Conservation (phyloP, 2,797 vertebrate genomes). For the Rachycentron canadum region DNA sequence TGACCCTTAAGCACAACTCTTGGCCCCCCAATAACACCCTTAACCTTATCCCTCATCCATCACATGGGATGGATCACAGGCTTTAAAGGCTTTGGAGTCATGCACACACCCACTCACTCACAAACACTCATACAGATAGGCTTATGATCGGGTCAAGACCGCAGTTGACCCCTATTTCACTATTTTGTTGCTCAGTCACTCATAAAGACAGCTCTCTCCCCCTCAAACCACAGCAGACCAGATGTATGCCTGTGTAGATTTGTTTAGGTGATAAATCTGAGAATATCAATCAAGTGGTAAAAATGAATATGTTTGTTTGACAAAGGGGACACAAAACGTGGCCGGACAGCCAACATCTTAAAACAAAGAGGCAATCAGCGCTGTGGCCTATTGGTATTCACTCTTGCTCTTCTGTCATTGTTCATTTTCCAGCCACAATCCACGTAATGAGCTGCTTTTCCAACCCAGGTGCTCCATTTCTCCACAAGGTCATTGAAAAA, state of each 20-base stretch:
- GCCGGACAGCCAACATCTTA: slow-evolving; percentile 64
- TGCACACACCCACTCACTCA: slow-evolving; percentile 62
- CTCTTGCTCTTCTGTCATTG: slow-evolving; percentile 70
- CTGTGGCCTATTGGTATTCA: slow-evolving; percentile 74
- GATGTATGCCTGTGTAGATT: slow-evolving; percentile 14
- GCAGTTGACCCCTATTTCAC: slow-evolving; percentile 74
- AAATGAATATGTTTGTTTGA: slow-evolving; percentile 50
- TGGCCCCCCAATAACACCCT: slow-evolving; percentile 51
- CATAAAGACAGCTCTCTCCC: slow-evolving; percentile 49
- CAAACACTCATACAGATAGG: slow-evolving; percentile 67
- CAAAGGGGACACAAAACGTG: slow-evolving; percentile 47
- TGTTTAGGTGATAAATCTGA: slow-evolving; percentile 30
- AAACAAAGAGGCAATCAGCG: slow-evolving; percentile 76
- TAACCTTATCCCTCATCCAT: slow-evolving; percentile 79
- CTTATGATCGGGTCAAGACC: slow-evolving; percentile 73
- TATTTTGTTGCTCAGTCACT: slow-evolving; percentile 65
- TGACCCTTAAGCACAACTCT: slow-evolving; percentile 68
- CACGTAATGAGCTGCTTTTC: slow-evolving; percentile 78
- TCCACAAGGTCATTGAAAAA: slow-evolving; percentile 79
- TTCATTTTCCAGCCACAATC: slow-evolving; percentile 77
- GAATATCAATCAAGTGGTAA: slow-evolving; percentile 23
- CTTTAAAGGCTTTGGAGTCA: slow-evolving; percentile 73
- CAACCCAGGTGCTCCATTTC: slow-evolving; percentile 78
- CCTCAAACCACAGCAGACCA: slow-evolving; percentile 29
- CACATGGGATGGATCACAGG: slow-evolving; percentile 76